Conservation (phyloP, 2,888 invertebrate species). For the Limnephilus rhombicus region DNA sequence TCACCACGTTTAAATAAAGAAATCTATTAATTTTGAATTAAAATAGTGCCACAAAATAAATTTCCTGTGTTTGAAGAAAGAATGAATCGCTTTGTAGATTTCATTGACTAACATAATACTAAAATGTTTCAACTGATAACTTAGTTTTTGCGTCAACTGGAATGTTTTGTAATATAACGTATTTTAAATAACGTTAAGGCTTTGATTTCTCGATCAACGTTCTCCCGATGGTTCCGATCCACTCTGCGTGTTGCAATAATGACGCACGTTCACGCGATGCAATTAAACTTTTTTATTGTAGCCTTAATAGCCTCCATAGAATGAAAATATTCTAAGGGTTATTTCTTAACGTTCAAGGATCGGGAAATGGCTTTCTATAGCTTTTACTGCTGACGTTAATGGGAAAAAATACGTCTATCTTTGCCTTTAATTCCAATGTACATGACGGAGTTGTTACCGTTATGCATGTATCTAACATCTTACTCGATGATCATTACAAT, state of each 20-base stretch:
- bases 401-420: neutral
- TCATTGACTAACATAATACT: too few relatives aligned
- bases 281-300: conserved; percentile 13
- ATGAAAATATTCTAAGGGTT: neutral
- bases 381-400: neutral
- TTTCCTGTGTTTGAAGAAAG: too few relatives aligned
- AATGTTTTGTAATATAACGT: neutral
- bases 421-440: neutral
- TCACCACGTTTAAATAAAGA: too few relatives aligned
- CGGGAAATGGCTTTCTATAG: neutral
- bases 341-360: neutral
- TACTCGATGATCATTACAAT: neutral
- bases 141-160: too few relatives aligned
- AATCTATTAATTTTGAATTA: too few relatives aligned
- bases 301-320: neutral
- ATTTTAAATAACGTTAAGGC: neutral
- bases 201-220: neutral
- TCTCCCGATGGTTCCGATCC: neutral
- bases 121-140: too few relatives aligned
- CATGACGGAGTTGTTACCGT: neutral
- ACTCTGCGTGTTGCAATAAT: conserved; percentile 13
- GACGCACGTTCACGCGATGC: conserved; percentile 17
- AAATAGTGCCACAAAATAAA: too few relatives aligned
- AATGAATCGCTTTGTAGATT: too few relatives aligned
- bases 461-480: neutral